Evolutionary conservation across 2,888 invertebrate species (phyloP), one percentile per base, ranked within the genome.

Genomic region (Drosophila suboccidentalis): DNA sequence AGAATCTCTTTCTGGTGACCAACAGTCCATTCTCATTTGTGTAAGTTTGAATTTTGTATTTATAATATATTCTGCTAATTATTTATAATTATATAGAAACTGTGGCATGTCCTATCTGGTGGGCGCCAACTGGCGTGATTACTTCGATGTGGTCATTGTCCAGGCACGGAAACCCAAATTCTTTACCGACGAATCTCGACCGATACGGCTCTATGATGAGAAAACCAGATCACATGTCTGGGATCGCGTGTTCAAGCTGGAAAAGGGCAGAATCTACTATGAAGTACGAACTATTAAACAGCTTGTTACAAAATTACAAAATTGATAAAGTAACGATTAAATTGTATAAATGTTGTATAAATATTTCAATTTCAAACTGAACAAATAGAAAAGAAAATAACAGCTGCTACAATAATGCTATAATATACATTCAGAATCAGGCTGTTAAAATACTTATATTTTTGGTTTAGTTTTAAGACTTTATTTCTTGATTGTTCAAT

Each of bases 11-110:
- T 93, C 94, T 99, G 64, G 98, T 99, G 13, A 99, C 99, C 10
- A 99, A 99, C 92, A 98, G 98, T 92, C 98, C 98, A 0, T 98
- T 96, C 92, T 96, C 96, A 89, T 99, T 99, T 94, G 98, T 98
- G 98, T 97, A 94, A 95, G 96, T 94, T 8, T 11, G 13, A 22
- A 1, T 2, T n/a, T 9, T 1, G 10, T 32, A 4, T 17, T 22
- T 3, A 6, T 13, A n/a, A 2, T 4, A 11, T 5, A 26, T 13
- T 8, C 1, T 4, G 4, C 2, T 17, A 22, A 26, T 10, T 11
- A 3, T 6, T 8, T 15, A 6, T 9, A 4, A 39, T 9, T 19
- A n/a, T 13, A 17, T 22, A 98, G 98, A 38, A 96, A 98, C 92
- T 95, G 96, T 69, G 99, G 99, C 0, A 98, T 99, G 98, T 95